Evolutionary conservation across 2,113 vertebrate genomes (phyloP), one percentile per base, ranked within the genome.

Genomic region (Psilopogon haemacephalus): DNA sequence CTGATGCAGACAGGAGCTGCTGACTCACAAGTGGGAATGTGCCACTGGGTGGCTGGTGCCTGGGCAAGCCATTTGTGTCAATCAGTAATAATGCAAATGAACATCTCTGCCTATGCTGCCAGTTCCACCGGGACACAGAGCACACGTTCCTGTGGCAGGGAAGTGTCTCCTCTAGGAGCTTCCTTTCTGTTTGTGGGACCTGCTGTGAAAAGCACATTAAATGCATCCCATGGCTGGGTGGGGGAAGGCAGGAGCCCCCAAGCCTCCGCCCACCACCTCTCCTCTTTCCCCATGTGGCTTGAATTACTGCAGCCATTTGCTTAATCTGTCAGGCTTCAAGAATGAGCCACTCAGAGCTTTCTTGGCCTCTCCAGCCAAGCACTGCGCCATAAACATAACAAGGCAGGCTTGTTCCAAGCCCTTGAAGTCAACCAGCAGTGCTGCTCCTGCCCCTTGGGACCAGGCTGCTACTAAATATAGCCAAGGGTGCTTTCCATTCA

Each of bases 251-350:
- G 89, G 84, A 89, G 35, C 73, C 77, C 84, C 28, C 78, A 54
- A 85, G 55, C 70, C 0, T 2, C n/a, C 77, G 0, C 11, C 75
- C 11, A 8, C 86, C 4, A 4, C 65, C 89, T 94, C 89, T 79
- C 65, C 52, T 37, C 35, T 64, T 80, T 79, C 64, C 88, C 65
- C 91, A 68, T 86, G 84, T 86, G 94, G 86, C 78, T 95, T 94
- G 88, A 92, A 88, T 97, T 91, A 88, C 82, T 74, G 94, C 1
- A 7, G 84, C 70, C 33, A 42, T 94, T 96, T 93, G 89, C 86
- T 92, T 82, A 84, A 94, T 84, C 82, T 92, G 77, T 80, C 88
- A 80, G 81, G 7, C 70, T 94, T 64, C 60, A 33, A 55, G 81
- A 89, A 89, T 24, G 75, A 93, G 71, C 72, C 30, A 3, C 82